Percentiles rank a stretch among this genome's conserved stretches.
Conservation (phyloP, 1,140 invertebrate species). For the Bombus soroeensis region DNA sequence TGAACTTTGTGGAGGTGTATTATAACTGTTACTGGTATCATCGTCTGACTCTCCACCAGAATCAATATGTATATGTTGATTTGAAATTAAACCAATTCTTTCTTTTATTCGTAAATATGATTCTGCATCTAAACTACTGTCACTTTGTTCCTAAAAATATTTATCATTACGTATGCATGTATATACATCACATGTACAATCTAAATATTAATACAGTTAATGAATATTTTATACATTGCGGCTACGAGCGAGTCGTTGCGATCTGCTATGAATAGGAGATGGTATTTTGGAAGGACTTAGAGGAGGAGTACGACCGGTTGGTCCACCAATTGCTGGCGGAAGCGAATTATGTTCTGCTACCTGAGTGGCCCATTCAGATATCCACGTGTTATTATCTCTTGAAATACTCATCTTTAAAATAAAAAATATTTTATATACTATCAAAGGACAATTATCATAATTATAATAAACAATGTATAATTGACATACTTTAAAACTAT, state of each 20-base stretch:
- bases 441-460: neutral
- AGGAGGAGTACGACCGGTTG: constrained; percentile 82
- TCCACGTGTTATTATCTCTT: constrained; percentile 80
- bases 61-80: constrained; percentile 66
- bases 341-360: constrained; percentile 81
- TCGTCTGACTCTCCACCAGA: constrained; percentile 74
- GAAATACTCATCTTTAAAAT: constrained; percentile 64
- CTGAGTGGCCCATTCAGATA: constrained; percentile 84
- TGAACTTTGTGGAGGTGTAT: constrained; percentile 73
- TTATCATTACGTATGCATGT: constrained; percentile 10
- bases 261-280: constrained; percentile 84
- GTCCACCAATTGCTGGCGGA: constrained; percentile 68
- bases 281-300: constrained; percentile 86
- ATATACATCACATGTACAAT: neutral
- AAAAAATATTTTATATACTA: constrained; percentile 9
- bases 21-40: constrained; percentile 73
- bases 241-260: constrained; percentile 70
- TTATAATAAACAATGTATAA: constrained; percentile 17
- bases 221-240: constrained; percentile 60
- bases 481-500: constrained; percentile 73
- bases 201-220: constrained; percentile 5
- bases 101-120: constrained; percentile 87
- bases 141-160: constrained; percentile 70
- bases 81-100: constrained; percentile 70
- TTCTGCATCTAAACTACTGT: constrained; percentile 85